Percentiles rank a stretch among this genome's conserved stretches.
phyloP scores from a whole-genome alignment of 2,797 vertebrate genomes.

The Sebastes kiyomatsui region DNA sequence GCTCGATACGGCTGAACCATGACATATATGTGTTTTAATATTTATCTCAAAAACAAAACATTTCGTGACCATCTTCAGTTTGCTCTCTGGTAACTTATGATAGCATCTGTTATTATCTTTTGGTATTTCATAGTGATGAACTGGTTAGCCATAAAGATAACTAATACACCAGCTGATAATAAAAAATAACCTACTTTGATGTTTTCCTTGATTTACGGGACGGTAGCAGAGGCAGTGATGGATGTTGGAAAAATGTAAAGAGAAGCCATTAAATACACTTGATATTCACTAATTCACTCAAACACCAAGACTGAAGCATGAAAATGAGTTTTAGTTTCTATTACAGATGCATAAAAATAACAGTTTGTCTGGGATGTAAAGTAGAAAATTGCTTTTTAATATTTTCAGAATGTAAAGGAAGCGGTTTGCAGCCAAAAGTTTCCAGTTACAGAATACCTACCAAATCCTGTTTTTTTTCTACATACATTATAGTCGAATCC shows the following conservation, averaged over 20 bases:
- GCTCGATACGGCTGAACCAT: not conserved
- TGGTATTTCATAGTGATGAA: not conserved
- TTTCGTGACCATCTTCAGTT: not conserved
- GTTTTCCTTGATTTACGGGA: not conserved
- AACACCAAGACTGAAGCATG: not conserved
- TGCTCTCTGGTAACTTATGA: not conserved
- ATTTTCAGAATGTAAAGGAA: not conserved
- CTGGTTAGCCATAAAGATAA: not conserved
- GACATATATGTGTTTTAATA: not conserved
- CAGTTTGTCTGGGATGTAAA: not conserved
- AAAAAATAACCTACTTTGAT: not conserved
- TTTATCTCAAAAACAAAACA: not conserved
- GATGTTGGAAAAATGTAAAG: not conserved
- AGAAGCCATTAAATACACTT: not conserved
- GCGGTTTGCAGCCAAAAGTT: not conserved
- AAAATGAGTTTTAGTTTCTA: not conserved
- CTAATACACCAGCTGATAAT: not conserved
- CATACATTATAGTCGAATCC: not conserved
- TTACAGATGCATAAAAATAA: not conserved
- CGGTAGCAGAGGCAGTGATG: not conserved
- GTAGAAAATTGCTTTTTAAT: not conserved
- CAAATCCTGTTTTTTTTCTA: not conserved
- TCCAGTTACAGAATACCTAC: not conserved
- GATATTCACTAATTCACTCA: not conserved
- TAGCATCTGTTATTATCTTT: not conserved